Evolutionary conservation across 1,140 invertebrate species (phyloP).

Genomic region (Heliothis virescens): DNA sequence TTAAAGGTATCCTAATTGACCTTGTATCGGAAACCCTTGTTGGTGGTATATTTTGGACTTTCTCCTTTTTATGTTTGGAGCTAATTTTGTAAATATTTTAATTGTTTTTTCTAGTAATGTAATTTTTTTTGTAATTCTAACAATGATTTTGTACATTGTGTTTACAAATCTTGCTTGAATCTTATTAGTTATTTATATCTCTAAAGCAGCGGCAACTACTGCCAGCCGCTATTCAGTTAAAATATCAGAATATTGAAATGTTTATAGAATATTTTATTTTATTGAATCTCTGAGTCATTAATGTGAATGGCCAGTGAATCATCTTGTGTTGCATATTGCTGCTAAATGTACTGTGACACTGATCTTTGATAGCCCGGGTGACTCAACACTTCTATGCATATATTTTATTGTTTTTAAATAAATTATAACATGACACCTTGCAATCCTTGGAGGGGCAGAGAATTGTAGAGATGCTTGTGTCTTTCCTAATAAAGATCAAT

Average conservation of each 20-base stretch:
- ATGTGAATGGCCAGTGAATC: conserved; percentile 46
- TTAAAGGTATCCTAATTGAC: no score
- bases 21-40: no score
- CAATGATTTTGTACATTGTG: no score
- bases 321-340: conserved; percentile 17
- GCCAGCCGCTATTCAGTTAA: no score
- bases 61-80: neutral
- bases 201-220: neutral
- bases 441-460: neutral
- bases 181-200: neutral
- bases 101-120: neutral
- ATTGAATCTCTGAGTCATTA: conserved; percentile 32
- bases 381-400: conserved; percentile 29
- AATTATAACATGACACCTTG: neutral
- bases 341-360: conserved; percentile 46
- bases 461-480: no score
- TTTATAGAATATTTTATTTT: conserved; percentile 10
- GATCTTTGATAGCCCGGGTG: conserved; percentile 40
- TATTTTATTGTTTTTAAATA: conserved; percentile 23
- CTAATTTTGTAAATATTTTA: neutral
- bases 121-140: no score
- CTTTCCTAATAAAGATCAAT: no score
- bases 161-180: neutral
- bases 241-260: no score
- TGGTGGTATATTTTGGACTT: neutral